Evolutionary conservation across 2,113 vertebrate genomes (phyloP).

Genomic region (Dromaius novaehollandiae): DNA sequence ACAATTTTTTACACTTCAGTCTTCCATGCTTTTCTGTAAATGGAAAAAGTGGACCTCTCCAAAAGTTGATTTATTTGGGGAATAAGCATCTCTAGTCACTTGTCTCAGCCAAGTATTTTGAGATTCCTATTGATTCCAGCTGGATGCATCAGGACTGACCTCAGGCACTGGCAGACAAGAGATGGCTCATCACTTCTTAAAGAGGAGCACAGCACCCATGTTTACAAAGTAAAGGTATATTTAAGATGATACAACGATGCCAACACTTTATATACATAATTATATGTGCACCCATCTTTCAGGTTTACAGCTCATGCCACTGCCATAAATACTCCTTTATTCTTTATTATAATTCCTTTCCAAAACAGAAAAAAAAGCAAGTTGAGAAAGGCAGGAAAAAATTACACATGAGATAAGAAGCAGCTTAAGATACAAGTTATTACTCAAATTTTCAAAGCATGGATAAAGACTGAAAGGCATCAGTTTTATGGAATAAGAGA

Average conservation of each 20-base stretch:
- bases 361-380: not conserved
- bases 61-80: not conserved
- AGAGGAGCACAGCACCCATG: not conserved
- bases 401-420: not conserved
- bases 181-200: not conserved
- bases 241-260: not conserved
- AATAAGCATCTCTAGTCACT: not conserved
- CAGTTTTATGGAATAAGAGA: not conserved
- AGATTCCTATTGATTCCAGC: conserved; percentile 37
- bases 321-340: not conserved
- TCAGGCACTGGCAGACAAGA: conserved; percentile 15
- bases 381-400: not conserved
- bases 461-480: not conserved
- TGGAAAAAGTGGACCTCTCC: not conserved
- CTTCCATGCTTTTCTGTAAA: not conserved
- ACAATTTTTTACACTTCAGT: not conserved
- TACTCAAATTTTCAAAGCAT: not conserved
- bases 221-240: not conserved
- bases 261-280: not conserved
- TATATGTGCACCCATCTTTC: not conserved
- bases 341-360: not conserved
- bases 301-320: not conserved
- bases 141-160: not conserved
- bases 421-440: not conserved
- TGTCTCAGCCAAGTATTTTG: not conserved